Conservation (phyloP, 2,888 invertebrate genomes). For the Phengaris alcon region DNA sequence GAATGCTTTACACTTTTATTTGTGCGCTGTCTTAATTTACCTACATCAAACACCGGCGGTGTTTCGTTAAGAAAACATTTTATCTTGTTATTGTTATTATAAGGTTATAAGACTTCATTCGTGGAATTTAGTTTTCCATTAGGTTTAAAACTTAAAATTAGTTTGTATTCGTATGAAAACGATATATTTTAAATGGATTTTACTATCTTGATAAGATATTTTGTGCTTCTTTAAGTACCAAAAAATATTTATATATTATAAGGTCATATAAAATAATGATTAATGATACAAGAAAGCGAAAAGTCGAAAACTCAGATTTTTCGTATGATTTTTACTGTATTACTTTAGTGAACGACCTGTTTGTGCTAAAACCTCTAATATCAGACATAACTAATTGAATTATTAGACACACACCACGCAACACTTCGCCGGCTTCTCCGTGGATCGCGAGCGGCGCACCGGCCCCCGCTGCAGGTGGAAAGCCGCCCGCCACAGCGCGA, state of each 20-base stretch:
- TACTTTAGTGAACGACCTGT: too few relatives aligned
- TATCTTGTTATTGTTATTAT: neutral
- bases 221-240: too few relatives aligned
- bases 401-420: constrained; percentile 51
- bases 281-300: too few relatives aligned
- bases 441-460: constrained; percentile 38
- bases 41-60: constrained; percentile 36
- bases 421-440: constrained; percentile 33
- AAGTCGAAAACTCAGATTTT: too few relatives aligned
- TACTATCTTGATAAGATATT: too few relatives aligned
- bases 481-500: constrained; percentile 86
- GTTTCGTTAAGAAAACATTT: constrained; percentile 17
- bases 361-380: too few relatives aligned
- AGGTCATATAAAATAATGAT: too few relatives aligned
- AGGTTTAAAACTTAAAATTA: neutral
- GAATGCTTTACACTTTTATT: constrained; percentile 38
- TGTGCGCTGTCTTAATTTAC: constrained; percentile 31
- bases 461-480: constrained; percentile 82
- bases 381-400: neutral
- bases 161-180: too few relatives aligned
- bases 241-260: too few relatives aligned
- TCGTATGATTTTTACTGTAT: too few relatives aligned
- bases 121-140: neutral
- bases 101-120: neutral
- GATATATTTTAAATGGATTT: too few relatives aligned